phyloP scores from a whole-genome alignment of 2,797 vertebrate genomes.

The Setipinna tenuifilis region DNA sequence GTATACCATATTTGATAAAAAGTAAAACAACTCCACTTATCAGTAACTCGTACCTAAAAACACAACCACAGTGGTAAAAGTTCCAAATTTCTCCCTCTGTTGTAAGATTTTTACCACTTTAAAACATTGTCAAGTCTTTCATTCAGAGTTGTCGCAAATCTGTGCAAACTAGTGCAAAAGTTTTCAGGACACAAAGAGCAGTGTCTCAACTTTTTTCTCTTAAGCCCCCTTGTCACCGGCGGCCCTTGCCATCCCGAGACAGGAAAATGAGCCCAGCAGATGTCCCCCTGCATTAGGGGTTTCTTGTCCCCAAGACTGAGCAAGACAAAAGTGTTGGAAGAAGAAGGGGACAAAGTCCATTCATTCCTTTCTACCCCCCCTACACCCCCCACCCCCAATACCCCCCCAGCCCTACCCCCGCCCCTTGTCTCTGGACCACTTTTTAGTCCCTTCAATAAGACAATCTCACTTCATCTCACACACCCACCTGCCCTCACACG shows the following conservation, averaged over 20 bases:
- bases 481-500: constrained; percentile 54
- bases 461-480: constrained; percentile 53
- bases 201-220: constrained; percentile 35
- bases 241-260: constrained; percentile 42
- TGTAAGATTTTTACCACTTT: not conserved
- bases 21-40: constrained; percentile 25
- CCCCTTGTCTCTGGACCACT: constrained; percentile 35
- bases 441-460: constrained; percentile 49
- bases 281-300: constrained; percentile 56
- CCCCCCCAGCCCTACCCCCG: constrained; percentile 34
- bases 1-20: constrained; percentile 14
- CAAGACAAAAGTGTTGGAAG: constrained; percentile 57
- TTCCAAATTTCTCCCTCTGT: not conserved
- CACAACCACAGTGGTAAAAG: not conserved
- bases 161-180: constrained; percentile 37
- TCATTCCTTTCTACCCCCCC: constrained; percentile 24
- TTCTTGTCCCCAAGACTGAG: constrained; percentile 49
- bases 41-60: not conserved
- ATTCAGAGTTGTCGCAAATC: not conserved
- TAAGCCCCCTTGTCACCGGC: constrained; percentile 37
- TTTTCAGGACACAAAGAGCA: constrained; percentile 37
- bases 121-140: not conserved
- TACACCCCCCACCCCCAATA: not conserved
- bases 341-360: constrained; percentile 50
- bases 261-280: constrained; percentile 55